phyloP scores from a whole-genome alignment of 2,888 invertebrate species.

The Axea sp. region DNA sequence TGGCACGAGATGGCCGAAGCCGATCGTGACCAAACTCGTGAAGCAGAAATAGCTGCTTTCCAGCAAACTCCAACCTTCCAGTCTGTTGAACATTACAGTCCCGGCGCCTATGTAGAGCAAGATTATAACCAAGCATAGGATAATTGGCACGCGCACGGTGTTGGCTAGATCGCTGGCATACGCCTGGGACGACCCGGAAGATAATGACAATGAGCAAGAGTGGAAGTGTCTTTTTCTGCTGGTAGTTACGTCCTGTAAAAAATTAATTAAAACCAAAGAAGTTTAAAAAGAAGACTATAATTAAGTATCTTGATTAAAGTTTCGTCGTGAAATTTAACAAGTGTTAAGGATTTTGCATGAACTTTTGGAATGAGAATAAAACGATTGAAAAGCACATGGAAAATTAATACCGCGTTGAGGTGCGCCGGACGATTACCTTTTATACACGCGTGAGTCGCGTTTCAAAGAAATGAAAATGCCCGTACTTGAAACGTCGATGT shows the following conservation, averaged over 20 bases:
- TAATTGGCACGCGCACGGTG: slow-evolving; percentile 90
- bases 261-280: background rate
- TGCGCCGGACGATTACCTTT: too few relatives aligned
- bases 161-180: slow-evolving; percentile 80
- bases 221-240: slow-evolving; percentile 72
- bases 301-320: slow-evolving; percentile 5
- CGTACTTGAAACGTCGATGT: too few relatives aligned
- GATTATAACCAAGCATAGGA: slow-evolving; percentile 91
- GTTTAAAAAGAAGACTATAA: background rate
- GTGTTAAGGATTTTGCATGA: background rate
- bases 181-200: slow-evolving; percentile 73
- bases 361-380: background rate
- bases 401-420: too few relatives aligned
- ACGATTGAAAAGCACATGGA: too few relatives aligned
- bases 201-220: slow-evolving; percentile 72
- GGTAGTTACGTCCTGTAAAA: slow-evolving; percentile 67
- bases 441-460: too few relatives aligned
- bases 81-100: slow-evolving; percentile 91
- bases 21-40: slow-evolving; percentile 89
- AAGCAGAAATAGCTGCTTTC: slow-evolving; percentile 93
- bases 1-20: slow-evolving; percentile 90
- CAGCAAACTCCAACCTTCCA: slow-evolving; percentile 94
- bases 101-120: slow-evolving; percentile 93
- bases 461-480: too few relatives aligned
- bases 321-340: background rate